Evolutionary conservation across 2,888 invertebrate species (phyloP), one percentile per base, ranked within the genome.

Genomic region (Cephus nigrinus): DNA sequence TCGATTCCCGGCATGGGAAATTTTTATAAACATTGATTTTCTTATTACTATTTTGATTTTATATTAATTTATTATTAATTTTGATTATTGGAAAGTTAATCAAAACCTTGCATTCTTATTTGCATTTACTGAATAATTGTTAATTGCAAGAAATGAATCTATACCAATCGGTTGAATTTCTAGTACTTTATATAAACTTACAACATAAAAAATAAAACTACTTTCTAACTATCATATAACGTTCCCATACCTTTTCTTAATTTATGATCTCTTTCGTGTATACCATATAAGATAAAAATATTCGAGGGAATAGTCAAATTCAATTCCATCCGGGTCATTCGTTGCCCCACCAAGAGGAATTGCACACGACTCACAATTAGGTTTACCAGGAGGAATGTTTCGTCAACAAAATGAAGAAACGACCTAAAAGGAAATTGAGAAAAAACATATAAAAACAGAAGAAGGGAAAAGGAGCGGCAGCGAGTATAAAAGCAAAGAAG

Each of bases 1-100:
- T 84, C 84, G 83, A 84, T 83, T 83, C 84, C 84, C 84, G 83
- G 84, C 82, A 84, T 83, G 81, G 84, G 84, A 82, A 78, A 33
- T 32, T 80, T 81, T 79, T 32, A 9, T 23, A 55, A 23, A 55
- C 23, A 9, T 23, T 23, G 2, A 9, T 23, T 55, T 9, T 23
- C 3, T 12, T 12, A 12, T 35, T 35, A 35, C 3, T 11, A 35
- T 35, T 35, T 35, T 12, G 35, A 35, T 35, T 35, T 35, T 12
- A 35, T 12, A 35, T 12, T 35, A 35, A 12, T 12, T 35, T 35
- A 35, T 35, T 12, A 35, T 12, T 35, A 12, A 12, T 35, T 35
- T 35, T 35, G 12, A 12, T 35, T 12, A 3, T 35, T 35, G 35
- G 3, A 12, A 55, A 23, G 23, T 55, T 15, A 0, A 15, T 15